Conservation (phyloP, 2,888 invertebrate species). For the Tineola bisselliella region DNA sequence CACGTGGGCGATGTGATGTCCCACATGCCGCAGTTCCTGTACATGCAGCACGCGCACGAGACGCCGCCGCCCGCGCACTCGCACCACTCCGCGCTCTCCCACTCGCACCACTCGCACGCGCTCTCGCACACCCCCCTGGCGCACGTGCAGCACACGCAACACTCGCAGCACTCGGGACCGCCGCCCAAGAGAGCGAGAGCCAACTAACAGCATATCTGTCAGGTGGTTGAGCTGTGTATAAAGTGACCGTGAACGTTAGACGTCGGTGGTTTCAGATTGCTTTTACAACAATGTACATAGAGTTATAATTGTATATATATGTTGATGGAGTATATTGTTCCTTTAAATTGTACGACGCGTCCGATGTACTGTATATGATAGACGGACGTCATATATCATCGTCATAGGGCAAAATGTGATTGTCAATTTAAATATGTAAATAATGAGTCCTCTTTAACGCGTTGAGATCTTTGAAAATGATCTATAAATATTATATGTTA, state of each 20-base stretch:
- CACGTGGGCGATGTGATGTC: slow-evolving; percentile 85
- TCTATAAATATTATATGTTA: slow-evolving; percentile 1
- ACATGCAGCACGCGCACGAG: slow-evolving; percentile 61
- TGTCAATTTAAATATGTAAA: not conserved
- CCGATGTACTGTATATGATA: too few species aligned
- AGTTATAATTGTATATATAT: too few species aligned
- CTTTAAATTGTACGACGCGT: too few species aligned
- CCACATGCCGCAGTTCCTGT: slow-evolving; percentile 88
- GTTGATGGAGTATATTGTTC: too few species aligned
- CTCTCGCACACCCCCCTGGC: slow-evolving; percentile 16
- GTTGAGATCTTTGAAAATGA: not conserved
- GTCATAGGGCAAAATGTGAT: too few species aligned
- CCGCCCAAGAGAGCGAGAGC: slow-evolving; percentile 43
- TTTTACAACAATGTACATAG: too few species aligned
- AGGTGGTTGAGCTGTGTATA: too few species aligned
- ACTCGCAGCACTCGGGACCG: slow-evolving; percentile 18
- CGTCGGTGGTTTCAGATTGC: too few species aligned
- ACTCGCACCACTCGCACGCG: slow-evolving; percentile 61
- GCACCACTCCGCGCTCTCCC: slow-evolving; percentile 82
- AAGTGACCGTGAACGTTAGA: too few species aligned
- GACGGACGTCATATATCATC: too few species aligned
- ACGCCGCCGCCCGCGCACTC: slow-evolving; percentile 20
- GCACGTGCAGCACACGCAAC: slow-evolving; percentile 17
- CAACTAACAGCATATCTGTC: too few species aligned
- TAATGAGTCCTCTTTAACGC: not conserved